Evolutionary conservation across 2,888 invertebrate species (phyloP), one percentile per base, ranked within the genome.

Genomic region (Rotaria magnacalcarata): DNA sequence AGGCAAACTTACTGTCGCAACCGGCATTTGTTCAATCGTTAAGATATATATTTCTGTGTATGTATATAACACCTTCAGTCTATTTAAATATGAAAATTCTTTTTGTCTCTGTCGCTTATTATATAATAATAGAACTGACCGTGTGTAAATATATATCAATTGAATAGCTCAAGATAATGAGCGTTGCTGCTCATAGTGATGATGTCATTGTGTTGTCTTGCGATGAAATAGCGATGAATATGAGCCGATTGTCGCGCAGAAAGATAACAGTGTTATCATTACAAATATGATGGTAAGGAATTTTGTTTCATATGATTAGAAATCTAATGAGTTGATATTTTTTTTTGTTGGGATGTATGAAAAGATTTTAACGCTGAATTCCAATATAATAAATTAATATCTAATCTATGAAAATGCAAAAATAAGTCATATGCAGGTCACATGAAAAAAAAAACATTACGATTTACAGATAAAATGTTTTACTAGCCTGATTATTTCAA

Each of bases 41-140:
- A 1, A 67, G 34, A 41, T 67, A 67, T 67, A 34, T 34, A 34
- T 34, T 27, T 67, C 14, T 67, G 34, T 16, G 6, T 67, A 67
- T 67, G 67, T 67, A 67, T 67, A 67, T 67, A 67, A 67, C 67
- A 67, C 67, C 67, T 67, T 67, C 67, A 34, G 67, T 67, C 34
- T 67, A 67, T 67, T 67, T 67, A 67, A 67, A 67, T 67, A 67
- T 41, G 34, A 34, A 34, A 67, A 67, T 67, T 67, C 67, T 67
- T 34, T 67, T 67, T 67, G 3, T 67, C 27, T 67, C 67, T 67
- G 34, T 67, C 67, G 67, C 34, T 34, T 67, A 67, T 67, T 67
- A 67, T 67, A 67, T 67, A 67, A 67, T 67, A 67, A 52, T 67
- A 27, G 5, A 4, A 67, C 34, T 67, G 67, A 67, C 34, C 11